Conservation (phyloP, 2,797 vertebrate genomes). For the Geotrypetes seraphini region DNA sequence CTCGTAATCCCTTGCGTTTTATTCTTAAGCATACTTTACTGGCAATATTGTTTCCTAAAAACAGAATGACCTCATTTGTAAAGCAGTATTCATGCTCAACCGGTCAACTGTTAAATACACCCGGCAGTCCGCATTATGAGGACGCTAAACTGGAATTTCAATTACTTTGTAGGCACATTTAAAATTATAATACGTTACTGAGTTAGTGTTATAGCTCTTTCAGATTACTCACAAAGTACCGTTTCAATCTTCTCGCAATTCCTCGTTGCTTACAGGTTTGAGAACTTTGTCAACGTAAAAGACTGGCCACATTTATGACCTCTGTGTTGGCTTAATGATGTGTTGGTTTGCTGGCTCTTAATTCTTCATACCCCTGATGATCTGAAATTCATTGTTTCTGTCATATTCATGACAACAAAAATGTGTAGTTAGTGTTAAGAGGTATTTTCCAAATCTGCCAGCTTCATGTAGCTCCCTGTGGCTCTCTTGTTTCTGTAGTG, state of each 20-base stretch:
- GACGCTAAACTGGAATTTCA: slow-evolving; percentile 69
- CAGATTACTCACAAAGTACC: slow-evolving; percentile 63
- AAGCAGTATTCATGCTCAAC: slow-evolving; percentile 66
- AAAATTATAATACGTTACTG: slow-evolving; percentile 70
- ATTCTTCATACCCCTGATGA: slow-evolving; percentile 9
- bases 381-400: slow-evolving; percentile 18
- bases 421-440: slow-evolving; percentile 2
- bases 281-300: slow-evolving; percentile 44
- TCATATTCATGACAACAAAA: slow-evolving; percentile 25
- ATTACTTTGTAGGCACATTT: slow-evolving; percentile 75
- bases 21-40: slow-evolving; percentile 50
- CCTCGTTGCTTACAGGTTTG: slow-evolving; percentile 48
- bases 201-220: slow-evolving; percentile 62
- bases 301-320: slow-evolving; percentile 38
- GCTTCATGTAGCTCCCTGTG: no score
- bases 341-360: slow-evolving; percentile 15
- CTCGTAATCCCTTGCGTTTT: slow-evolving; percentile 49
- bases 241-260: slow-evolving; percentile 57
- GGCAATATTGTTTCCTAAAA: slow-evolving; percentile 64
- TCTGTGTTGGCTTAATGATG: slow-evolving; percentile 38
- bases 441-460: no score
- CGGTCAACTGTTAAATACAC: slow-evolving; percentile 70
- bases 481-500: no score
- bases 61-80: slow-evolving; percentile 71
- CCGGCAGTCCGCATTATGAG: slow-evolving; percentile 53